These are phyloP conservation scores for Rhinopomastus cyanomelas DNA, from an alignment of 2,113 vertebrate genomes.

Conservation along the genomic window DNA sequence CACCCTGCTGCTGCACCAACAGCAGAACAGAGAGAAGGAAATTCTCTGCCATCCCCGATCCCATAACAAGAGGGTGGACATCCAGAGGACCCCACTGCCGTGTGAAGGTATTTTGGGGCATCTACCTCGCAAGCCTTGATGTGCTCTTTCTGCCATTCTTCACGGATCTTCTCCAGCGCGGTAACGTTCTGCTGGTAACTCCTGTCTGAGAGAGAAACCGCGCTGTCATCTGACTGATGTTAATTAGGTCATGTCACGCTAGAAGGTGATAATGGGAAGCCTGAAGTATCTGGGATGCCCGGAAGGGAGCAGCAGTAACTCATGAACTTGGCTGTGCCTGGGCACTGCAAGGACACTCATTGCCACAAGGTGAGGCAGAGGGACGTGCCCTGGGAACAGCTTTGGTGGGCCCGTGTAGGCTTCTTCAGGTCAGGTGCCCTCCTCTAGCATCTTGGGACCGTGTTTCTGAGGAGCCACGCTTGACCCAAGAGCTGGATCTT, in stretches of 20 bases:
- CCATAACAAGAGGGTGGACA: background rate
- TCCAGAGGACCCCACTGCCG: accelerated
- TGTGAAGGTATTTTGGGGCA: accelerated
- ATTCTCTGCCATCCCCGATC: accelerated
- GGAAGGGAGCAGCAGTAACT: background rate
- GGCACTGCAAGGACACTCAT: background rate
- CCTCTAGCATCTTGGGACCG: accelerated
- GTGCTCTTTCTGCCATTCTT: constrained; percentile 91
- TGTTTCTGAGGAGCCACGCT: background rate
- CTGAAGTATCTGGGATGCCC: too few species aligned
- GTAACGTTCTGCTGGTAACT: constrained; percentile 80
- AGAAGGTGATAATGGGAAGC: background rate
- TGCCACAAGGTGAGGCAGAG: accelerated
- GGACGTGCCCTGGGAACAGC: background rate
- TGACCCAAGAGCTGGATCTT: background rate
- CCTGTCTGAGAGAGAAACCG: constrained; percentile 73
- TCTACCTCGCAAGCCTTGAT: constrained; percentile 87
- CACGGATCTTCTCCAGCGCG: constrained; percentile 78
- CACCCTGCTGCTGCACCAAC: background rate
- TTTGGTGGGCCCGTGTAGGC: background rate
- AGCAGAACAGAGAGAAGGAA: background rate
- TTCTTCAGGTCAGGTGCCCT: background rate
- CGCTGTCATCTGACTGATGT: background rate
- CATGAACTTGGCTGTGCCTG: accelerated
- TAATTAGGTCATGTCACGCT: accelerated